Percentiles rank a stretch among this genome's conserved stretches.
These are phyloP conservation scores for Dugesia japonica DNA, from an alignment of 2,888 invertebrate species.

Conservation along the genomic window DNA sequence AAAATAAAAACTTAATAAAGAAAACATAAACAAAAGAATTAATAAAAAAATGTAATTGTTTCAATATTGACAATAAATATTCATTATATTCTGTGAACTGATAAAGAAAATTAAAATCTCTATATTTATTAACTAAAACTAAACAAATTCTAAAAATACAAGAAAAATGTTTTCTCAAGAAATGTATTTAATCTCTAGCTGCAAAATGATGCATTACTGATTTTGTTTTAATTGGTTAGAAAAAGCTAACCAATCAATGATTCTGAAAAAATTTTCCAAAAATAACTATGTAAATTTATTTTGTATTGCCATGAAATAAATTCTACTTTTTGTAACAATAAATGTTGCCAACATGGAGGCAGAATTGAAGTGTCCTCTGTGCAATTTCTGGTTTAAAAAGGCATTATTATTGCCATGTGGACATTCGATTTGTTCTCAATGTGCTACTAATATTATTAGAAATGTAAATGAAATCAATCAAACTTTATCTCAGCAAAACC, in stretches of 20 bases:
- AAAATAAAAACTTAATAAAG: too few relatives aligned
- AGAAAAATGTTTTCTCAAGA: too few relatives aligned
- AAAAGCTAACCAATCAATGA: background rate
- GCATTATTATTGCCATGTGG: constrained; percentile 31
- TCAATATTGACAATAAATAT: too few relatives aligned
- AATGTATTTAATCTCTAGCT: too few relatives aligned
- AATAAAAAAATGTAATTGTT: too few relatives aligned
- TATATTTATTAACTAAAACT: too few relatives aligned
- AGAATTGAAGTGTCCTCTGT: constrained; percentile 28
- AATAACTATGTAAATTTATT: background rate
- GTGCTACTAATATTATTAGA: constrained; percentile 2
- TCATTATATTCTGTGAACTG: too few relatives aligned
- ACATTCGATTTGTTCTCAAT: constrained; percentile 27
- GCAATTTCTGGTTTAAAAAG: constrained; percentile 28
- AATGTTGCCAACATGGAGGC: constrained; percentile 22
- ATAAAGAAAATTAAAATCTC: too few relatives aligned
- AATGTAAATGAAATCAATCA: background rate
- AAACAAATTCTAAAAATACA: too few relatives aligned
- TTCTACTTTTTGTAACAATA: background rate
- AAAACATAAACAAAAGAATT: too few relatives aligned
- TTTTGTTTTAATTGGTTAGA: background rate
- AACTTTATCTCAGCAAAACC: background rate
- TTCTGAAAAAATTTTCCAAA: background rate
- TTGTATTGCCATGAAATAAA: background rate
- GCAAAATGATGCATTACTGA: too few relatives aligned